These are phyloP conservation scores for Bacillus rossius DNA, from an alignment of 1,140 invertebrate genomes.

Conservation along the genomic window DNA sequence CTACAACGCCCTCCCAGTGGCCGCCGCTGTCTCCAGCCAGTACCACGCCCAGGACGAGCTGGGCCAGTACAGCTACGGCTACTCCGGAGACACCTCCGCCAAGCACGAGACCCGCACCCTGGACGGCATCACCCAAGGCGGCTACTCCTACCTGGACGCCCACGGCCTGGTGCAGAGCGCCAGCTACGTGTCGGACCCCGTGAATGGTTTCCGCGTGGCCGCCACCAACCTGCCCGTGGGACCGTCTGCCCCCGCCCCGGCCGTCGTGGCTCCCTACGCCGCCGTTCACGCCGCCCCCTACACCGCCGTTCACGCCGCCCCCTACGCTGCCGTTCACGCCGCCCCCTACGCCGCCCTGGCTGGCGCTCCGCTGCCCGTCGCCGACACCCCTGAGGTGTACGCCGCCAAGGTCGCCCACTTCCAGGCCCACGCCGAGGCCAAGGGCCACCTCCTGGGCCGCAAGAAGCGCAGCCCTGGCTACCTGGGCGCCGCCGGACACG, in stretches of 20 bases:
- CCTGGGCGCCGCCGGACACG: too few relatives aligned
- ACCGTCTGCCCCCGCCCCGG: constrained; percentile 22
- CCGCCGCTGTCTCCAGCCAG: constrained; percentile 34
- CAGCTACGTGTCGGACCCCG: constrained; percentile 51
- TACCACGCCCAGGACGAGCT: constrained; percentile 57
- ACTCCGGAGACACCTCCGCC: constrained; percentile 56
- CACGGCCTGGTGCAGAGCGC: constrained; percentile 56
- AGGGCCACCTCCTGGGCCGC: background rate
- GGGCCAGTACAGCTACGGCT: constrained; percentile 62
- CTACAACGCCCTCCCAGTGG: constrained; percentile 15
- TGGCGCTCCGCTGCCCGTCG: too few relatives aligned
- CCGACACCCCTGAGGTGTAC: constrained; percentile 1
- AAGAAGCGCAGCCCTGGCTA: constrained; percentile 8
- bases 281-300: too few relatives aligned
- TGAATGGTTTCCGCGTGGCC: constrained; percentile 56
- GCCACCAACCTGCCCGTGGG: constrained; percentile 53
- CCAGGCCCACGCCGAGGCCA: background rate
- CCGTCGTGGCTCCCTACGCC: background rate
- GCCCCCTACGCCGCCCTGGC: constrained; percentile 3
- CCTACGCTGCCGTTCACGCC: background rate
- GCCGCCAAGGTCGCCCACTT: background rate
- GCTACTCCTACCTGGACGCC: constrained; percentile 64
- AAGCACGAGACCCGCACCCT: constrained; percentile 57
- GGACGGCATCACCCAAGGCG: constrained; percentile 60
- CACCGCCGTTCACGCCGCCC: background rate